phyloP scores from a whole-genome alignment of 2,888 invertebrate species.

The Yponomeuta malinellus region DNA sequence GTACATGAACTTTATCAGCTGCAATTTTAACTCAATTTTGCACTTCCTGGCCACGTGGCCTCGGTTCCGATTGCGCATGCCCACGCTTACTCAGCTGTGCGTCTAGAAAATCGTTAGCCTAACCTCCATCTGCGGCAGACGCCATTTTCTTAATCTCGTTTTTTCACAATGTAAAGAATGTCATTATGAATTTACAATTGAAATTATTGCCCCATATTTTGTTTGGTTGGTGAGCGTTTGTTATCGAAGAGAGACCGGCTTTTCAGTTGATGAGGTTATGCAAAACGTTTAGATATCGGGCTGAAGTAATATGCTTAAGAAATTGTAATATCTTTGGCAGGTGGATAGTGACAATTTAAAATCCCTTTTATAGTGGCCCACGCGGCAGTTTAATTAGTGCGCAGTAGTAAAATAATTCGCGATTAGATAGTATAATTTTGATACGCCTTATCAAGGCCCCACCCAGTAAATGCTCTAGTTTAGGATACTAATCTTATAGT shows the following conservation, averaged over 20 bases:
- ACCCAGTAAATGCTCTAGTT: not conserved
- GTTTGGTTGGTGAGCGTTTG: not conserved
- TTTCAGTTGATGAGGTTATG: not conserved
- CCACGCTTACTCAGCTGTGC: conserved; percentile 59
- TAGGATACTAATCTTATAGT: not conserved
- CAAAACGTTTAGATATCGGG: no score
- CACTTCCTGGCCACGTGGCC: conserved; percentile 50
- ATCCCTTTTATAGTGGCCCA: no score
- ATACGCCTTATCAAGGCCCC: not conserved
- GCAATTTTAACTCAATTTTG: conserved; percentile 1
- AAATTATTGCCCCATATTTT: not conserved
- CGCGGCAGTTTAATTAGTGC: not conserved
- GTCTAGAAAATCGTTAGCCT: conserved; percentile 66
- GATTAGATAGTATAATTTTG: not conserved
- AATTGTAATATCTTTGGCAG: no score
- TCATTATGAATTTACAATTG: not conserved
- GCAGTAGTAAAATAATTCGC: not conserved
- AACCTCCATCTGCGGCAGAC: conserved; percentile 20
- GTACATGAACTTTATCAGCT: not conserved
- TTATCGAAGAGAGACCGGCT: no score
- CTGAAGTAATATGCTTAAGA: no score
- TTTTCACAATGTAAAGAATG: not conserved
- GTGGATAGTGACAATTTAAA: no score
- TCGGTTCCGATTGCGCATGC: conserved; percentile 51
- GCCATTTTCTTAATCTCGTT: conserved; percentile 14